A percentile compares a stretch with the other conserved stretches of the same genome.
phyloP scores from a whole-genome alignment of 2,113 vertebrate species.

The Elachura formosa region DNA sequence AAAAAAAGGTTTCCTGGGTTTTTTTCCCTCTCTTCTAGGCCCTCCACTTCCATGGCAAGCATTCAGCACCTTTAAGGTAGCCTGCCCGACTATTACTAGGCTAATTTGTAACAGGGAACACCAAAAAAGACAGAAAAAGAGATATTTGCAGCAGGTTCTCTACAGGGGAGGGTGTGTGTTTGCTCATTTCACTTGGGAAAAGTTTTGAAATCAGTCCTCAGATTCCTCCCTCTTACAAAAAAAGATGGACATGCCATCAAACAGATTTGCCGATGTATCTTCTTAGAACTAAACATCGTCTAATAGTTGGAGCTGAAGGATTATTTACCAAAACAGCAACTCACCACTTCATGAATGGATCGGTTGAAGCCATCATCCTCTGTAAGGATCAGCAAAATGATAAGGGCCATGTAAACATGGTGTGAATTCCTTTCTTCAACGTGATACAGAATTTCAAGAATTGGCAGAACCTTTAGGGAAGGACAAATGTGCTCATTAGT shows the following conservation, averaged over 20 bases:
- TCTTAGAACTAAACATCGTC: no score
- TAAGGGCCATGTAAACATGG: slow-evolving; percentile 98
- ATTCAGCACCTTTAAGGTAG: background rate
- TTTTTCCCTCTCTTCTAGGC: background rate
- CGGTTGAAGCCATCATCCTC: slow-evolving; percentile 97
- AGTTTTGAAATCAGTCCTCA: background rate
- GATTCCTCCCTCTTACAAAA: background rate
- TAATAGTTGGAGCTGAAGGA: no score
- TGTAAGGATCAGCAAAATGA: slow-evolving; percentile 94
- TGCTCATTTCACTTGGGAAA: background rate
- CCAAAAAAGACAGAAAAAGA: background rate
- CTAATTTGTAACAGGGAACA: background rate
- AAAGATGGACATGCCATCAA: background rate
- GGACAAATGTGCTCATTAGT: background rate
- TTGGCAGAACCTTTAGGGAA: slow-evolving; percentile 86
- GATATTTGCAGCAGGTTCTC: background rate
- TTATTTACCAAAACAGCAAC: slow-evolving; percentile 27
- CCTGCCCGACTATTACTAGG: background rate
- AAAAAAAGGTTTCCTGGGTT: background rate
- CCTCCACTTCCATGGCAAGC: background rate
- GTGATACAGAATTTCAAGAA: slow-evolving; percentile 95
- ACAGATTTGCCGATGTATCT: background rate
- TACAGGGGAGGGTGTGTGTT: fast-evolving
- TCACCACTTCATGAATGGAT: slow-evolving; percentile 96
- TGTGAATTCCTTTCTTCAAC: slow-evolving; percentile 97